Conservation (phyloP, 2,113 vertebrate species). For the Brachypodius melanocephalos region DNA sequence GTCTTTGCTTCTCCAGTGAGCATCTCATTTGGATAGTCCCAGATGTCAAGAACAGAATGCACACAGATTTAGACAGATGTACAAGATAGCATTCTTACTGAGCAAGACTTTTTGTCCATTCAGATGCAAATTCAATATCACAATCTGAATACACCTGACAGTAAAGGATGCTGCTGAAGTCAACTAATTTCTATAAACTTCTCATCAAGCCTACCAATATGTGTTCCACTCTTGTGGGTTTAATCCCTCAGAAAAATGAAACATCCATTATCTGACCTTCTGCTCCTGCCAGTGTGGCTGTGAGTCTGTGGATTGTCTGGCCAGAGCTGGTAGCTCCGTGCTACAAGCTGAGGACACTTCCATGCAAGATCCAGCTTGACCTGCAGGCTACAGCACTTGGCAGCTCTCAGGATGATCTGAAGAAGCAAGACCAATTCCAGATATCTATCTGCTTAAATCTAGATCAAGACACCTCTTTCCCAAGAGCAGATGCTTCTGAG, state of each 20-base stretch:
- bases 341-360: background rate
- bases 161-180: background rate
- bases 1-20: background rate
- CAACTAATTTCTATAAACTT: background rate
- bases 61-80: background rate
- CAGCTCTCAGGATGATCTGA: background rate
- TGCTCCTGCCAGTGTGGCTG: background rate
- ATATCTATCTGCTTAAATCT: background rate
- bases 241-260: background rate
- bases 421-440: background rate
- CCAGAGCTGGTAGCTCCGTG: background rate
- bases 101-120: background rate
- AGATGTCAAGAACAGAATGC: background rate
- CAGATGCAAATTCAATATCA: background rate
- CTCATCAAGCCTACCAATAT: background rate
- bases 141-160: background rate
- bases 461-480: background rate
- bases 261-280: background rate
- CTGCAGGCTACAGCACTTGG: background rate
- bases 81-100: background rate
- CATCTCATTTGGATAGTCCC: background rate
- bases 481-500: background rate
- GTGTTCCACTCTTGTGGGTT: background rate
- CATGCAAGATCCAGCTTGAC: background rate
- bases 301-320: background rate